Evolutionary conservation across 2,113 vertebrate genomes (phyloP), one percentile per base, ranked within the genome.

Genomic region (Daubentonia madagascariensis): DNA sequence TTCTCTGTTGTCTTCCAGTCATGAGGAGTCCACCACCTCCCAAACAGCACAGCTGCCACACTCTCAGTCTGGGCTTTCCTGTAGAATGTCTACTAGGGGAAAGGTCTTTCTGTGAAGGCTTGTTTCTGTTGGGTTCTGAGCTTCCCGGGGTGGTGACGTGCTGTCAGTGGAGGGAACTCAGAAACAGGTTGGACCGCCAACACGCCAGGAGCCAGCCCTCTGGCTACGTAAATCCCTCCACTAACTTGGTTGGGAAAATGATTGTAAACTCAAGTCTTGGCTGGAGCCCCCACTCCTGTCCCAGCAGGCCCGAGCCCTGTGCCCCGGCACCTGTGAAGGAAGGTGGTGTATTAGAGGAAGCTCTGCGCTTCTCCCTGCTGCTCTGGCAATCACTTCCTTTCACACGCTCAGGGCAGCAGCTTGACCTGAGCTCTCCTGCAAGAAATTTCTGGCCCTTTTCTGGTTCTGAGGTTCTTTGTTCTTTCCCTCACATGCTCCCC

Each of bases 381-480:
- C 52, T 90, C 73, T 72, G 37, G 63, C 37, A 65, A 18, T 25
- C 20, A 28, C 78, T 97, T 97, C 81, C 92, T 85, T 85, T 89
- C 45, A 65, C 52, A 85, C 1, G 0, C 37, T 72, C 72, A 48
- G 23, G 30, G 76, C 14, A 23, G 7, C 13, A 45, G 32, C 32
- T 32, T 76, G 80, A 81, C 73, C 65, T 65, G 37, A 65, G 81
- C 61, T 80, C 65, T 52, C 37, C 78, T 89, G 78, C 40, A 78
- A 81, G 63, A 79, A 6, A 14, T 8, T 12, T 76, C 80, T 35
- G 43, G 2, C 45, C 10, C 9, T 83, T n/a, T 48, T 40, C 8
- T n/a, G 54, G 59, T 85, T 63, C 85, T 40, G 32, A 68, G 13
- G 0, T 50, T 30, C 10, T 81, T 67, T 50, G 23, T 52, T 57